Evolutionary conservation across 1,140 invertebrate genomes (phyloP).

Genomic region (Brachystomella parvula): DNA sequence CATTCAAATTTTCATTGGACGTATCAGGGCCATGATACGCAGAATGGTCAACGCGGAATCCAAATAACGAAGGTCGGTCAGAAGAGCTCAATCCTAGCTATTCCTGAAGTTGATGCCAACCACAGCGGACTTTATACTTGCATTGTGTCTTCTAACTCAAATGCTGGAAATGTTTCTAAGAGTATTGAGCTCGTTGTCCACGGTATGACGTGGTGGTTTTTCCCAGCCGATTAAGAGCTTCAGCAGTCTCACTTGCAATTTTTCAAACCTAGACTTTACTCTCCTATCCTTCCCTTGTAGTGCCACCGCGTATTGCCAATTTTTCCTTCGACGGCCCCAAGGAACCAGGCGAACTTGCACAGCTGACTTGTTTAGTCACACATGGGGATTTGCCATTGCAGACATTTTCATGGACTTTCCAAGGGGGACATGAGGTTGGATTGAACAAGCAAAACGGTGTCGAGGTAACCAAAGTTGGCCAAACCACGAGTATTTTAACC

Average conservation of each 20-base stretch:
- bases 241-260: slow-evolving; percentile 18
- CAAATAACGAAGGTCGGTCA: slow-evolving; percentile 54
- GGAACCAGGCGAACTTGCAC: slow-evolving; percentile 52
- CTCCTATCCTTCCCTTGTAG: slow-evolving; percentile 41
- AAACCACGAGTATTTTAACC: slow-evolving; percentile 52
- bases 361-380: slow-evolving; percentile 56
- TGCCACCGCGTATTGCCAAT: slow-evolving; percentile 62
- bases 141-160: slow-evolving; percentile 57
- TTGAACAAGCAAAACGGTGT: slow-evolving; percentile 14
- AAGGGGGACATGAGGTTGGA: slow-evolving; percentile 7
- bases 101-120: slow-evolving; percentile 62
- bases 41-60: slow-evolving; percentile 45
- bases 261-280: slow-evolving; percentile 15
- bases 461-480: slow-evolving; percentile 50
- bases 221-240: background rate
- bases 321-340: slow-evolving; percentile 60
- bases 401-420: slow-evolving; percentile 49
- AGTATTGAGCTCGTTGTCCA: slow-evolving; percentile 60
- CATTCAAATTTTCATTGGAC: slow-evolving; percentile 15
- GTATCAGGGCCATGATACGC: slow-evolving; percentile 35
- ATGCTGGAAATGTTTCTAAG: slow-evolving; percentile 52
- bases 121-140: slow-evolving; percentile 75
- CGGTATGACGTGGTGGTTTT: slow-evolving; percentile 47
- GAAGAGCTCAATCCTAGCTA: slow-evolving; percentile 63
- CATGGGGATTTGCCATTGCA: slow-evolving; percentile 51